Base-by-base conservation (phyloP, 2,888 invertebrate genomes). In the Caenorhabditis imperialis region DNA sequence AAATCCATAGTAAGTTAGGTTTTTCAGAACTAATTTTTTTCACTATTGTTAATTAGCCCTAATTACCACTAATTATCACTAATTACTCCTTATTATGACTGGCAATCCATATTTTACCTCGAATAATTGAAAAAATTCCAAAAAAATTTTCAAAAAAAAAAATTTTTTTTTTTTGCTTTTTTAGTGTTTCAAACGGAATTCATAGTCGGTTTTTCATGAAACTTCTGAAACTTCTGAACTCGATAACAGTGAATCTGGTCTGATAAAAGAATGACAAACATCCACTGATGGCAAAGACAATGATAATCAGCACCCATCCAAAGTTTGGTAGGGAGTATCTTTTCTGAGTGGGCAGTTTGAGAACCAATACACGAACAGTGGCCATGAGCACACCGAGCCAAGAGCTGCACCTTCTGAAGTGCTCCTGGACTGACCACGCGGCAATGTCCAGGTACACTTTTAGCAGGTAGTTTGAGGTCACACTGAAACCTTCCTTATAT, bases 381-480 rank as follows among this genome's bases (percentile, higher is more conserved):
- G 62, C 62, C 35, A 51, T 44, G 16, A 44, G 5, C 18, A 62
- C 44, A 3, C 51, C 62, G 3, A 62, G 20, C 62, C 62, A 62
- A 18, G 44, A 25, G n/a, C 35, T 37, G 18, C 53, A 53, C 25
- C 62, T 22, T 53, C 62, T 10, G 20, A 53, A 62, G n/a, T 62
- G 62, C 4, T 53, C 44, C 35, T 53, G 62, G 2, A 53, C 14
- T 5, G 44, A 20, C 62, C 62, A 62, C 10, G 44, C 51, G 1
- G 53, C 14, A 16, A 35, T 7, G 27, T 62, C 51, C 37, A 53
- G 23, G 51, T 62, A 62, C 3, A 53, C 27, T 25, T 53, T 51
- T 5, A 44, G 7, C 10, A 35, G 4, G 2, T 14, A 42, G 8
- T 1, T 45, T 8, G 62, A 44, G 7, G 51, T 53, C 20, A 51